A percentile compares a stretch with the other conserved stretches of the same genome.
Conservation (phyloP, 1,140 invertebrate species). For the Venustaconcha ellipsiformis region DNA sequence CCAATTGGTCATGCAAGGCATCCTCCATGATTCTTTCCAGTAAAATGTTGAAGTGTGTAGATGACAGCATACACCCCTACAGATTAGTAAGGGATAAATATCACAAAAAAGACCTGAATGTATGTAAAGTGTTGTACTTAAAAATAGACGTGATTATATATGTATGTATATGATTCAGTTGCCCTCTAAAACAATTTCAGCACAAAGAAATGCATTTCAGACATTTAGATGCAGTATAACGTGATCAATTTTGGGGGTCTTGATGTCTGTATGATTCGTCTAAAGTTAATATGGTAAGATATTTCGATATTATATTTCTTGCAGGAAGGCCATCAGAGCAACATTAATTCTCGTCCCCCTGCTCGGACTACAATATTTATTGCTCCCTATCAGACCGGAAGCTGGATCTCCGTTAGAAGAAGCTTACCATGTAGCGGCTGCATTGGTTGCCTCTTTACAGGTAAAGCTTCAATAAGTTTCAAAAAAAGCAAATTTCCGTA, state of each 20-base stretch:
- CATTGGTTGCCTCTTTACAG: constrained; percentile 89
- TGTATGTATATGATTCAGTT: too few relatives aligned
- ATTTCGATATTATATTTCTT: constrained; percentile 7
- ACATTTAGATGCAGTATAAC: too few relatives aligned
- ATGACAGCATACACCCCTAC: too few relatives aligned
- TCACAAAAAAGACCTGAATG: too few relatives aligned
- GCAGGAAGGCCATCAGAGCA: constrained; percentile 73
- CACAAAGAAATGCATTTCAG: too few relatives aligned
- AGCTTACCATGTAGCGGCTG: constrained; percentile 86
- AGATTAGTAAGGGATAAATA: too few relatives aligned
- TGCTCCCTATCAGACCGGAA: constrained; percentile 71
- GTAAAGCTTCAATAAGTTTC: constrained; percentile 68
- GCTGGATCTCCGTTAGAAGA: constrained; percentile 76
- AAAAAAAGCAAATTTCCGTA: neutral
- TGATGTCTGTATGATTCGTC: neutral
- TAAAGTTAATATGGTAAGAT: neutral
- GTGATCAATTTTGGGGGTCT: neutral
- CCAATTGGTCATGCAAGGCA: too few relatives aligned
- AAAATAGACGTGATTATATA: too few relatives aligned
- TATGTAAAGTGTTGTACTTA: too few relatives aligned
- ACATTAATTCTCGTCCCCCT: constrained; percentile 69
- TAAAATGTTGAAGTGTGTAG: too few relatives aligned
- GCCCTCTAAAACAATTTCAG: too few relatives aligned
- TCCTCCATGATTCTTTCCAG: too few relatives aligned
- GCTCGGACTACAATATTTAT: constrained; percentile 64